Evolutionary conservation across 2,797 vertebrate species (phyloP).

Genomic region (Cyprinodon diabolis): DNA sequence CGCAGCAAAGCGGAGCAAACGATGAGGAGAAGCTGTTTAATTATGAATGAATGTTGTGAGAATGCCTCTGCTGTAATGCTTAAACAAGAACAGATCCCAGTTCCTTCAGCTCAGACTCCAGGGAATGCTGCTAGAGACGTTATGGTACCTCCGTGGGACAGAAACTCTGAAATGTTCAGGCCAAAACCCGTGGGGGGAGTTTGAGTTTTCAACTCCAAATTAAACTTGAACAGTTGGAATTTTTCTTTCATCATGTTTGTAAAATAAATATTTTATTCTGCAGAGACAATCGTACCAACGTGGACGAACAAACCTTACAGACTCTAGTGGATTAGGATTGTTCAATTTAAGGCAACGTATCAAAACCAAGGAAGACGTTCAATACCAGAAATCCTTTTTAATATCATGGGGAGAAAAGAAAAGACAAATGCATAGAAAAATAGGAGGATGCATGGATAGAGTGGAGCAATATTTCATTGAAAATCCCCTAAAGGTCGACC

Average conservation of each 20-base stretch:
- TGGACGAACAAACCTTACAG: background rate
- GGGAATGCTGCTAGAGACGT: slow-evolving; percentile 24
- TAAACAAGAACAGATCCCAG: slow-evolving; percentile 46
- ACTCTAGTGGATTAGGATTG: background rate
- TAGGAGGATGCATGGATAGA: no score
- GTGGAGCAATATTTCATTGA: no score
- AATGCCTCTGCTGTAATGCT: slow-evolving; percentile 54
- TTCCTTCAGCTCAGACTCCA: slow-evolving; percentile 28
- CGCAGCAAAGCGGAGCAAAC: slow-evolving; percentile 13
- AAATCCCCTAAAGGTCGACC: no score
- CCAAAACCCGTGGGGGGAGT: slow-evolving; percentile 12
- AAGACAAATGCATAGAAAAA: no score
- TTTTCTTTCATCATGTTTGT: background rate
- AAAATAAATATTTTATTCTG: background rate
- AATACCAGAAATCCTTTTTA: no score
- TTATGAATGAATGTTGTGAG: slow-evolving; percentile 66
- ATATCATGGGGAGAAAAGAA: no score
- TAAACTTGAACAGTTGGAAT: slow-evolving; percentile 14
- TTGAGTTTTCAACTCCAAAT: slow-evolving; percentile 9
- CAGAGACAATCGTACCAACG: background rate
- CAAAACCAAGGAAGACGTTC: no score
- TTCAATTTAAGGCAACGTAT: no score
- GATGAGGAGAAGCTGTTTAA: slow-evolving; percentile 56
- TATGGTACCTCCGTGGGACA: slow-evolving; percentile 16
- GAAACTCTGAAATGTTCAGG: slow-evolving; percentile 41